Percentiles rank a stretch among this genome's conserved stretches.
phyloP scores from a whole-genome alignment of 2,888 invertebrate genomes.

The Stomorhina lunata region DNA sequence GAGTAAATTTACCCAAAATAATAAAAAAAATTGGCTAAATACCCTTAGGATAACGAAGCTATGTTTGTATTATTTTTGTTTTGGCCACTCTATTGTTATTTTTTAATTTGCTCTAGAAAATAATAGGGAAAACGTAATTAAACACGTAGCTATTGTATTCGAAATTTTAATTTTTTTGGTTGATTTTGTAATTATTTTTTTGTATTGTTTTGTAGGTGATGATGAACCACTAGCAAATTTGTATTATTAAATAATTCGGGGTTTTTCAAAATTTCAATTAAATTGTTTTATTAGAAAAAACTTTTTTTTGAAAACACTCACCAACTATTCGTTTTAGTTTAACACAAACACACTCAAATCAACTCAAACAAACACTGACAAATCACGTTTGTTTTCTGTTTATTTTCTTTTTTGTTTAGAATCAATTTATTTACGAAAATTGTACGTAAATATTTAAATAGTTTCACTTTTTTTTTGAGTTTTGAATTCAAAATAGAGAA shows the following conservation, averaged over 20 bases:
- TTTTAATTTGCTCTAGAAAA: not conserved
- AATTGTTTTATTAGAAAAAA: not conserved
- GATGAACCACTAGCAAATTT: not conserved
- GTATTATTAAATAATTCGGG: not conserved
- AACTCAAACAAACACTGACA: not conserved
- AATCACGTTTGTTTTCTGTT: slow-evolving; percentile 32
- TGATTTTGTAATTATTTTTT: no score
- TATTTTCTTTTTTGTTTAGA: not conserved
- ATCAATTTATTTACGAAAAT: not conserved
- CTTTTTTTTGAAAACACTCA: slow-evolving; percentile 28
- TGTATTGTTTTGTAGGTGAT: not conserved
- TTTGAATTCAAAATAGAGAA: not conserved
- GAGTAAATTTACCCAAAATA: slow-evolving; percentile 25
- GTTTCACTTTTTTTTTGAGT: slow-evolving; percentile 27
- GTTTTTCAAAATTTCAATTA: not conserved
- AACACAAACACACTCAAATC: not conserved
- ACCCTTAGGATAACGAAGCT: slow-evolving; percentile 42
- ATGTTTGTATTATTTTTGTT: not conserved
- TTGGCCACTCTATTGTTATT: not conserved
- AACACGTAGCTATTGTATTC: slow-evolving; percentile 11
- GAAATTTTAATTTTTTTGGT: slow-evolving; percentile 1
- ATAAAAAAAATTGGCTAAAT: slow-evolving; percentile 19
- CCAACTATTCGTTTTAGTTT: slow-evolving; percentile 39
- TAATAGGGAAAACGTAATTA: not conserved
- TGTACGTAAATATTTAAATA: slow-evolving; percentile 47